Evolutionary conservation across 1,140 invertebrate species (phyloP), one percentile per base, ranked within the genome.

Genomic region (Augochlora pura): DNA sequence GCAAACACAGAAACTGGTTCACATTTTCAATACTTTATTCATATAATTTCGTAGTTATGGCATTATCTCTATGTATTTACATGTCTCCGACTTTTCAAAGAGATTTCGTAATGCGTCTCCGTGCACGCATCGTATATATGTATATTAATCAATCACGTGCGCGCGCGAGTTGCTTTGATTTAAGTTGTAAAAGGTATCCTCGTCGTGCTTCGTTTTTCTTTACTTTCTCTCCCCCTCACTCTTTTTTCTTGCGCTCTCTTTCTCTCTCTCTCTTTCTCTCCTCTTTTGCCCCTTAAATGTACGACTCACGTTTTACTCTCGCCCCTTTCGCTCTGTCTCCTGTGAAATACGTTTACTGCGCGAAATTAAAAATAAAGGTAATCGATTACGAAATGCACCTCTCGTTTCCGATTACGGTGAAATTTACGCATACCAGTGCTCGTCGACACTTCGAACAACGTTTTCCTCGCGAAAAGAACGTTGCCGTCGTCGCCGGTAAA

Each of bases 1-100:
- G 0, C 25, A 16, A n/a, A 63, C 27, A 38, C 18, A 38, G 16
- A n/a, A n/a, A 16, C 60, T 63, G 27, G 21, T 73, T 32, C 69
- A 85, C 63, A 86, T 85, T 89, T 87, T 80, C 73, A 88, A 86
- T 86, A 86, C 79, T 89, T 89, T 89, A 89, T 89, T 89, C 87
- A 81, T 88, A 89, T 88, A 88, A 89, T 88, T 87, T 88, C 81
- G 74, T 86, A 86, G 69, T 88, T 88, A 88, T 71, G 86, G 80
- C 81, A 83, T 85, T 89, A 88, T 83, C 67, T 64, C 87, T 88
- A 89, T 71, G 59, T 89, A 89, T 89, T 87, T 89, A 89, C 88
- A 88, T 78, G 74, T 83, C 80, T 67, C 76, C 72, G 27, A 71
- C 75, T 78, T 68, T 67, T 73, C 57, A 70, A n/a, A 76, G 67